Evolutionary conservation across 1,140 invertebrate genomes (phyloP), one percentile per base, ranked within the genome.

Genomic region (Pentalonia nigronervosa): DNA sequence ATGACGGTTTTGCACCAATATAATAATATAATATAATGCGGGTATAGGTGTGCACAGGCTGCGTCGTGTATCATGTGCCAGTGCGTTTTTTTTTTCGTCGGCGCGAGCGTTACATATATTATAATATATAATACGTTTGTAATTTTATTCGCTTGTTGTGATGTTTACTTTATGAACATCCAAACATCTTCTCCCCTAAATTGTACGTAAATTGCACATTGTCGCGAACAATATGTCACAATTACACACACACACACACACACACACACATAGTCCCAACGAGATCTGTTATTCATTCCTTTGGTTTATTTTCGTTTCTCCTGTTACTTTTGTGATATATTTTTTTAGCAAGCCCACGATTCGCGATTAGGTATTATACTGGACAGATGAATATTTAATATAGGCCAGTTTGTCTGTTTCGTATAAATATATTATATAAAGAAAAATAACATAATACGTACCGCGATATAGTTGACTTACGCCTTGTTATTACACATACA

Each of bases 151-250:
- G n/a, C 50, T 90, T 56, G 50, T 30, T 47, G 76, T 30, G n/a
- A 47, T 50, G 81, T 83, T 92, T 50, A 92, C 30, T 50, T 84
- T 84, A 83, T 34, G 41, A 91, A 50, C 45, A 83, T 81, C 7
- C 41, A 41, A 83, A 41, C 34, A 17, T 92, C 21, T 84, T 47
- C n/a, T 36, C 20, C 67, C 81, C 23, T 20, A 30, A 34, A 60
- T 25, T 41, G n/a, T 14, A 56, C n/a, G 88, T 47, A 50, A 84
- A 92, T 92, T 36, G 91, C 81, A 53, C 48, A 84, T 92, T 84
- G 91, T 92, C 90, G 50, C 45, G 60, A 83, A 92, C 90, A 92
- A 92, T 92, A 34, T 53, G 90, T 50, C 76, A 50, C 90, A 92
- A 92, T 92, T 83, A 92, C 90, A 48, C 67, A 25, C 67, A 9